These are phyloP conservation scores for Agrotis puta DNA, from an alignment of 2,888 invertebrate genomes.

Conservation along the genomic window DNA sequence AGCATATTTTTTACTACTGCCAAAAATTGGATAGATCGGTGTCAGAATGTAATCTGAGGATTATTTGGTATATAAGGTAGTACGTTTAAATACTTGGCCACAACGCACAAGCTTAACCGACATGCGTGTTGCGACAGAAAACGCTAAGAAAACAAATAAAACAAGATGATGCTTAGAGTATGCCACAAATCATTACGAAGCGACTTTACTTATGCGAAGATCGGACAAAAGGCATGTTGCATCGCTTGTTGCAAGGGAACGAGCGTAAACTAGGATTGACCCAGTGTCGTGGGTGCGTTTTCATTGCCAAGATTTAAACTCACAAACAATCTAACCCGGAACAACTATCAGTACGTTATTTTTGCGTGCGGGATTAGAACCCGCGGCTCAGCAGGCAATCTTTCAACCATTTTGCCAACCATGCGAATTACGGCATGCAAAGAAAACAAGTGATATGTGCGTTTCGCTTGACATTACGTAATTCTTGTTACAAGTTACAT, in stretches of 20 bases:
- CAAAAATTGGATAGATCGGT: conserved; percentile 51
- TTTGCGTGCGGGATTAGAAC: no score
- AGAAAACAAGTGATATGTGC: background rate
- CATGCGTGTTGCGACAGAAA: background rate
- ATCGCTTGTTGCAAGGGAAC: no score
- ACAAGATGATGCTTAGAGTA: background rate
- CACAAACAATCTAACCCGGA: no score
- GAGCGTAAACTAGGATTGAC: no score
- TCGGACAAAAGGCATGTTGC: no score
- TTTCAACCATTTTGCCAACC: no score
- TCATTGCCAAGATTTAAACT: no score
- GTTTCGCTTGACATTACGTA: background rate
- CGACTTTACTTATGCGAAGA: background rate
- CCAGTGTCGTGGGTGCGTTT: no score
- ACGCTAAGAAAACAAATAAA: background rate
- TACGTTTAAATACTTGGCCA: background rate
- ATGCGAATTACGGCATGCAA: no score
- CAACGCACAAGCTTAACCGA: background rate
- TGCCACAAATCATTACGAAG: background rate
- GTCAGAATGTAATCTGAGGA: conserved; percentile 31
- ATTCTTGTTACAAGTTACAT: background rate
- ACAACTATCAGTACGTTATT: no score
- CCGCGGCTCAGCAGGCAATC: no score
- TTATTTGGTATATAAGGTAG: conserved; percentile 4
- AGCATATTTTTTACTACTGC: conserved; percentile 66